phyloP scores from a whole-genome alignment of 2,797 vertebrate species.

The Okamejei kenojei region DNA sequence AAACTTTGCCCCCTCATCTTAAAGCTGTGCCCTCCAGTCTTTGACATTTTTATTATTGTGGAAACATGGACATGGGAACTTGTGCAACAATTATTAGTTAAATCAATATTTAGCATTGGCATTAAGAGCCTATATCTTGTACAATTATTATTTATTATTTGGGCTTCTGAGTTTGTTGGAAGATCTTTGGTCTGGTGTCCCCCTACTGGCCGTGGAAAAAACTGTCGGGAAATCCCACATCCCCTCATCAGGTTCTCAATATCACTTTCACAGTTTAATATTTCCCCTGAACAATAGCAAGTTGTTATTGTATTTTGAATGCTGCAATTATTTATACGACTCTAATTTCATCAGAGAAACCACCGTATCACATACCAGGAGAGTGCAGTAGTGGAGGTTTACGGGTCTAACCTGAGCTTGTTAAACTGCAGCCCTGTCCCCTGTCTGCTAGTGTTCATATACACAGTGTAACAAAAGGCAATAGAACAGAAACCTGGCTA shows the following conservation, averaged over 20 bases:
- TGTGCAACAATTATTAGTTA: not conserved
- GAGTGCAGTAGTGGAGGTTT: not conserved
- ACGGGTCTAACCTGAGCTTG: not conserved
- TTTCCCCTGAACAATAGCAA: not conserved
- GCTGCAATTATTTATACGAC: no score
- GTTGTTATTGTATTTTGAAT: not conserved
- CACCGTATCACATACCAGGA: not conserved
- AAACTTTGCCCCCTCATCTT: not conserved
- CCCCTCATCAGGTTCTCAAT: not conserved
- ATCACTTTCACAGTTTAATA: not conserved
- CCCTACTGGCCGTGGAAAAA: not conserved
- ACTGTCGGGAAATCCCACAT: not conserved
- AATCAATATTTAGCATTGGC: no score
- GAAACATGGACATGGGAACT: not conserved
- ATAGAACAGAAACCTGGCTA: not conserved
- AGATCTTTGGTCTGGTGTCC: not conserved
- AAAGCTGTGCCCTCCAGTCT: no score
- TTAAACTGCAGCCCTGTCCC: not conserved
- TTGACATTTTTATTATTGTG: not conserved
- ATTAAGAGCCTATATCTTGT: not conserved
- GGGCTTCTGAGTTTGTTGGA: not conserved
- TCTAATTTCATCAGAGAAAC: not conserved
- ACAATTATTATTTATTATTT: not conserved
- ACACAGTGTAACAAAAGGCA: not conserved
- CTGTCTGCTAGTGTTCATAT: not conserved